Conservation (phyloP, 2,797 vertebrate species). For the Clarias fuscus region DNA sequence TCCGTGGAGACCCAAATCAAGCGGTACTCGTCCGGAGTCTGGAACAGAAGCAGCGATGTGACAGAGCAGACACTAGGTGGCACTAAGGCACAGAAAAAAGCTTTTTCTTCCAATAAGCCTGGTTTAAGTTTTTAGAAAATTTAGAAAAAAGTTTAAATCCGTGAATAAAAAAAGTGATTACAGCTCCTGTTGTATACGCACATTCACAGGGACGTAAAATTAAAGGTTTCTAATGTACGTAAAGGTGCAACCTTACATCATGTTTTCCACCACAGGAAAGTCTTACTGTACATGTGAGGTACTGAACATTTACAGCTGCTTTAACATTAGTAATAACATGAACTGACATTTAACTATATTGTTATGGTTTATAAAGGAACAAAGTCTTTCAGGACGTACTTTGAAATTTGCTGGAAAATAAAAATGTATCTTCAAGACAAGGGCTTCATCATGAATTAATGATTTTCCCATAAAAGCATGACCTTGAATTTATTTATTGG, state of each 20-base stretch:
- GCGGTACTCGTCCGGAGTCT: slow-evolving; percentile 88
- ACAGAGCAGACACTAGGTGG: slow-evolving; percentile 60
- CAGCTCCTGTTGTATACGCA: neutral
- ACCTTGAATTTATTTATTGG: neutral
- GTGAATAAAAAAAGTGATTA: neutral
- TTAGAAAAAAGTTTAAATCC: neutral
- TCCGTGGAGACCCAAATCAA: slow-evolving; percentile 92
- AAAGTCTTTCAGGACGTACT: neutral
- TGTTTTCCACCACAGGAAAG: neutral
- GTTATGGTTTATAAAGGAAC: neutral
- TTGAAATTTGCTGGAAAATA: neutral
- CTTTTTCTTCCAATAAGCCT: neutral
- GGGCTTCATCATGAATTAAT: neutral
- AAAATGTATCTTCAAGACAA: too few relatives aligned
- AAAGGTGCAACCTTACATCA: neutral
- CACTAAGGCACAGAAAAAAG: slow-evolving; percentile 19
- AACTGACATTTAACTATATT: neutral
- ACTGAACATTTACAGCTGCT: neutral
- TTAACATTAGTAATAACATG: neutral
- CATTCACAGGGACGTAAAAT: neutral
- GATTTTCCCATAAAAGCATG: neutral
- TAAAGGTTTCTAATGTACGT: too few relatives aligned
- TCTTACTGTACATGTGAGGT: neutral
- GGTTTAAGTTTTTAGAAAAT: neutral
- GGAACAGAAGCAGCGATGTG: slow-evolving; percentile 55